Percentiles rank a stretch among this genome's conserved stretches.
phyloP scores from a whole-genome alignment of 2,797 vertebrate genomes.

The Champsocephalus gunnari region DNA sequence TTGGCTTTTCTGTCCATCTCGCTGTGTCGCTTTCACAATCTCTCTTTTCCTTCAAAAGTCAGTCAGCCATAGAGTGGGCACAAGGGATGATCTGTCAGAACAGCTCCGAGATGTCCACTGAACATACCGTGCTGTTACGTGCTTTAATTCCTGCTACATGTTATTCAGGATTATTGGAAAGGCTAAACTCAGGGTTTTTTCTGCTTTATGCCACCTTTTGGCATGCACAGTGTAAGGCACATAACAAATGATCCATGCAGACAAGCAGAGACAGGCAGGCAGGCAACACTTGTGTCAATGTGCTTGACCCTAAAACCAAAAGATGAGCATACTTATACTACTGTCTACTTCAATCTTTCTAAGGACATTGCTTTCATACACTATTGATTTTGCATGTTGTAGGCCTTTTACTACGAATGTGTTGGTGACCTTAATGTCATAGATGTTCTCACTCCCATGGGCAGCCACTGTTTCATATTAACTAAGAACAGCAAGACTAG shows the following conservation, averaged over 20 bases:
- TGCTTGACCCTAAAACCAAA: neutral
- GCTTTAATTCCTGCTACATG: slow-evolving; percentile 64
- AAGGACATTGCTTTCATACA: neutral
- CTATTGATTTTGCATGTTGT: neutral
- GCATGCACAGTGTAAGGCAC: slow-evolving; percentile 2
- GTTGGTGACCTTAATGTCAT: slow-evolving; percentile 21
- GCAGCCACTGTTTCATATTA: slow-evolving; percentile 18
- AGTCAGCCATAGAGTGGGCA: slow-evolving; percentile 68
- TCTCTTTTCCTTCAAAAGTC: slow-evolving; percentile 54
- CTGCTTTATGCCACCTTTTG: slow-evolving; percentile 11
- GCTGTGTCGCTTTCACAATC: slow-evolving; percentile 21
- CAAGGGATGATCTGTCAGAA: slow-evolving; percentile 76
- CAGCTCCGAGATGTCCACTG: slow-evolving; percentile 66
- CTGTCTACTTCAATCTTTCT: neutral
- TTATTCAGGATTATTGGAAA: slow-evolving; percentile 55
- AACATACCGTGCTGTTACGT: slow-evolving; percentile 48
- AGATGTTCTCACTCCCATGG: slow-evolving; percentile 15
- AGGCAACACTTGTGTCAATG: neutral
- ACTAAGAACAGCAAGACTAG: slow-evolving; percentile 14
- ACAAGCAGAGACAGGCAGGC: slow-evolving; percentile 10
- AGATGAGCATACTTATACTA: neutral
- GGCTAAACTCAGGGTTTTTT: slow-evolving; percentile 26
- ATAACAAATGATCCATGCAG: slow-evolving; percentile 11
- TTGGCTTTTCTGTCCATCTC: slow-evolving; percentile 36
- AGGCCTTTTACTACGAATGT: neutral